Conservation (phyloP, 92 coral and sea anemone genomes). For the Heliopora coerulea region DNA sequence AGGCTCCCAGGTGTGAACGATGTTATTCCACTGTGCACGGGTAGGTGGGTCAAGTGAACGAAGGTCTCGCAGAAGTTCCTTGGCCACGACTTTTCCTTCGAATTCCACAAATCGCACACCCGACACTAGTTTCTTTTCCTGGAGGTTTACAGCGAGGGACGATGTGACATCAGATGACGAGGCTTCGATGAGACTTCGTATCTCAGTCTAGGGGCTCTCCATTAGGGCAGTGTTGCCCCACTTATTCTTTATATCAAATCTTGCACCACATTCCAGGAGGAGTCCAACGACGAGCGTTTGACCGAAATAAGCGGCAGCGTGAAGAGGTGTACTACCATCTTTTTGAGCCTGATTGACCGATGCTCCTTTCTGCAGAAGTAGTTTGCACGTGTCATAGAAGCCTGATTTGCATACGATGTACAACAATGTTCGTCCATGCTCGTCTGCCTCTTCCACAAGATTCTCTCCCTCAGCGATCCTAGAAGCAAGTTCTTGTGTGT, state of each 20-base stretch:
- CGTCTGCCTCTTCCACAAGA: slow-evolving; percentile 42
- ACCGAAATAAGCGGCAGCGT: slow-evolving; percentile 63
- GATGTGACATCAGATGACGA: slow-evolving; percentile 46
- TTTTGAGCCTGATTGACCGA: slow-evolving; percentile 45
- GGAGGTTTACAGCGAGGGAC: slow-evolving; percentile 36
- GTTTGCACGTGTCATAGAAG: slow-evolving; percentile 51
- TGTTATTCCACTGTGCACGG: slow-evolving; percentile 38
- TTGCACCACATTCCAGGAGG: slow-evolving; percentile 58
- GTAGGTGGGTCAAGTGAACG: slow-evolving; percentile 44
- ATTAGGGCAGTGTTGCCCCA: slow-evolving; percentile 46
- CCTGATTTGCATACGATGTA: slow-evolving; percentile 62
- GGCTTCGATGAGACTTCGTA: slow-evolving; percentile 34
- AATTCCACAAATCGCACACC: slow-evolving; percentile 34
- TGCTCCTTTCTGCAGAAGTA: slow-evolving; percentile 51
- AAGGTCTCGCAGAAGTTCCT: slow-evolving; percentile 52
- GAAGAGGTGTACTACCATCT: slow-evolving; percentile 64
- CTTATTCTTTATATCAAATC: slow-evolving; percentile 37
- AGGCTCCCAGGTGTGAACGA: slow-evolving; percentile 44
- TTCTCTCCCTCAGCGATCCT: not conserved
- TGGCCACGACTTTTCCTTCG: slow-evolving; percentile 46
- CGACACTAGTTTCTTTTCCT: slow-evolving; percentile 24
- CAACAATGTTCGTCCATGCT: slow-evolving; percentile 49
- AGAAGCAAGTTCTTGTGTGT: slow-evolving; percentile 40
- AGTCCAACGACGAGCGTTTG: slow-evolving; percentile 48
- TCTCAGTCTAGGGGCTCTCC: slow-evolving; percentile 33